A percentile compares a stretch with the other conserved stretches of the same genome.
These are phyloP conservation scores for Xiphophorus hellerii DNA, from an alignment of 2,113 vertebrate genomes.

Conservation along the genomic window DNA sequence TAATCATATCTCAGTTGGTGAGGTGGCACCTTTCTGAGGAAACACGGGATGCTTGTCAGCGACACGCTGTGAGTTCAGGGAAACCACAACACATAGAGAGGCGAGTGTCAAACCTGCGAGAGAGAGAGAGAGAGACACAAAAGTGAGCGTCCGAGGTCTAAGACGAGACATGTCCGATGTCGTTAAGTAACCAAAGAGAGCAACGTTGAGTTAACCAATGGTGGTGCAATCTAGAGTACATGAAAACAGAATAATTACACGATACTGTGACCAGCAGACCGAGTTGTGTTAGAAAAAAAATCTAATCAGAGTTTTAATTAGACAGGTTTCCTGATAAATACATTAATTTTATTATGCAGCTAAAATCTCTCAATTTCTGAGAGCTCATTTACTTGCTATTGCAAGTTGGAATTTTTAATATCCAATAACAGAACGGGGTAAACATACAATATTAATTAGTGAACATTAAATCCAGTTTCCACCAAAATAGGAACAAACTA, in stretches of 20 bases:
- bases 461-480: too few species aligned
- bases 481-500: too few species aligned
- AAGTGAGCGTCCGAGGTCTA: neutral
- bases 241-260: neutral
- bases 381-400: neutral
- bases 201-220: neutral
- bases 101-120: constrained; percentile 44
- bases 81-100: constrained; percentile 44
- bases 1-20: constrained; percentile 60
- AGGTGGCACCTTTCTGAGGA: constrained; percentile 34
- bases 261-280: neutral
- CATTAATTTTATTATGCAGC: neutral
- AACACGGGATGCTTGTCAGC: constrained; percentile 20
- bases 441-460: neutral
- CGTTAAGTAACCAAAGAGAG: neutral
- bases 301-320: too few species aligned
- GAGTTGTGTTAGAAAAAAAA: neutral
- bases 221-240: neutral
- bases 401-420: neutral
- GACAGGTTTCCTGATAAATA: too few species aligned
- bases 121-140: neutral
- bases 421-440: neutral
- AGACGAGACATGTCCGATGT: neutral
- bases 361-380: neutral
- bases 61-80: constrained; percentile 27